Base-by-base conservation (phyloP, 2,888 invertebrate genomes). In the Pyrrhosoma nymphula region DNA sequence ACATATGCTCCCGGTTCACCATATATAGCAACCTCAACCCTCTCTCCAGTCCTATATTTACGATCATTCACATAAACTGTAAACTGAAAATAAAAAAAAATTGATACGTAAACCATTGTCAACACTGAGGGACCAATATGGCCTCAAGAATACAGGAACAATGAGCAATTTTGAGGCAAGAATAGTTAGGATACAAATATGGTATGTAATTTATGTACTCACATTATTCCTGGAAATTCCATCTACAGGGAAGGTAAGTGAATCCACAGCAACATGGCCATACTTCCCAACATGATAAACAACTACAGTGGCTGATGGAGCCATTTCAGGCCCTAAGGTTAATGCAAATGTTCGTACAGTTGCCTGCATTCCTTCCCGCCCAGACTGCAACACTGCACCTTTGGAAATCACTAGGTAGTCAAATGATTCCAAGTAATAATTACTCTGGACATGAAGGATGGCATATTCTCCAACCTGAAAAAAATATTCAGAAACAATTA, bases 1-100 rank as follows among this genome's bases (percentile, higher is more conserved):
- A 99, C 99, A 97, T 99, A 99, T 0, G 99, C 98, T 23, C 99
- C 99, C 0, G 99, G 99, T 97, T 99, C 99, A 26, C 99, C 99
- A 96, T 98, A 98, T 96, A 99, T 98, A 0, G 99, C 99, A 95
- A 99, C 98, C 97, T 99, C 99, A 0, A 99, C 98, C 95, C 98
- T 98, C 96, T 99, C 99, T 55, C 99, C 99, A 0, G 99, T 99
- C 96, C 99, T 98, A 95, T 99, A 99, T 97, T 99, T 99, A 96
- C 98, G 98, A 97, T 99, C 99, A 97, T 99, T 99, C 95, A 99
- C 98, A 96, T 97, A 98, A 23, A 99, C 98, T 0, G 98, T 98
- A 97, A 99, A 99, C 98, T 98, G 96, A 56, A 96, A 97, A 93
- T 95, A 96, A 95, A 95, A 95, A n/a, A 4, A 8, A 95, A 95